phyloP scores from a whole-genome alignment of 1,140 invertebrate genomes.

The Periplaneta americana region DNA sequence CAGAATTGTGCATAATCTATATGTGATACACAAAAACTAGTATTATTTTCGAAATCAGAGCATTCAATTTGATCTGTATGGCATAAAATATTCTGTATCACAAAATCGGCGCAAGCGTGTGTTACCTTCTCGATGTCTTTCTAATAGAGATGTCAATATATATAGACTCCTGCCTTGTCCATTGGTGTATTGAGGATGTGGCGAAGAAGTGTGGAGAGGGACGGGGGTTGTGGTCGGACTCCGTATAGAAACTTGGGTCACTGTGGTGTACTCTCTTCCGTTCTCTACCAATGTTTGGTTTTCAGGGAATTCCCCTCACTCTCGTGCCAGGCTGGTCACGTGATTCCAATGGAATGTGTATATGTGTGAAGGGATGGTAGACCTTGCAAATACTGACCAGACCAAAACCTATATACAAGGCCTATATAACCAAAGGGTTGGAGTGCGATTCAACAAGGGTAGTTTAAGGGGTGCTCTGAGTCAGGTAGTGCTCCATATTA shows the following conservation, averaged over 20 bases:
- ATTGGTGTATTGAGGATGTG: neutral
- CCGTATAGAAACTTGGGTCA: neutral
- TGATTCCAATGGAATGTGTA: neutral
- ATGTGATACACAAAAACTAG: too few relatives aligned
- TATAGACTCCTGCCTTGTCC: neutral
- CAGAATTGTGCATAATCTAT: too few relatives aligned
- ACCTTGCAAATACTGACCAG: neutral
- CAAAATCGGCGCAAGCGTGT: too few relatives aligned
- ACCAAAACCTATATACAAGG: neutral
- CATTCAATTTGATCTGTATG: too few relatives aligned
- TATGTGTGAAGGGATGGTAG: neutral
- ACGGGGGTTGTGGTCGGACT: neutral
- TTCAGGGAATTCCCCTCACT: neutral
- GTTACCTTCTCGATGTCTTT: too few relatives aligned
- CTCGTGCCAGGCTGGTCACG: neutral
- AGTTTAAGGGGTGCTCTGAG: neutral
- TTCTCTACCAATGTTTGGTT: neutral
- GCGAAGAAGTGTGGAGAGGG: neutral
- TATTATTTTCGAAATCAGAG: too few relatives aligned
- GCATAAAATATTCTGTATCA: too few relatives aligned
- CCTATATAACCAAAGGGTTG: neutral
- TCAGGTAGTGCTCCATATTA: neutral
- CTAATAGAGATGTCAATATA: too few relatives aligned
- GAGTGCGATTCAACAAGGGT: neutral
- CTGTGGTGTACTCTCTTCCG: neutral